phyloP scores from a whole-genome alignment of 2,113 vertebrate species.

The Grantiella picta region DNA sequence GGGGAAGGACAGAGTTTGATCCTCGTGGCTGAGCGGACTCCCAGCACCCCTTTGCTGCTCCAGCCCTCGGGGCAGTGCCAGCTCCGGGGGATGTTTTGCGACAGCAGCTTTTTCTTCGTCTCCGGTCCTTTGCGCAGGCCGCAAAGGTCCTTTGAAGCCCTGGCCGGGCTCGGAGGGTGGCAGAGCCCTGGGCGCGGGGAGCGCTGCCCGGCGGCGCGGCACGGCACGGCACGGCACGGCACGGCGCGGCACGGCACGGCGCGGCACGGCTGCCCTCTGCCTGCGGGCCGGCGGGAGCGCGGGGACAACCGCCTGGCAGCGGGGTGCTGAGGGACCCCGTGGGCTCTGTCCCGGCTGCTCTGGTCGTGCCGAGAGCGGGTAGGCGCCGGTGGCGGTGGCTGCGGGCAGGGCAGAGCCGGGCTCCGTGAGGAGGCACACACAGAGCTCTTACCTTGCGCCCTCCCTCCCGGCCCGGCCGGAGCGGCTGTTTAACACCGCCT shows the following conservation, averaged over 20 bases:
- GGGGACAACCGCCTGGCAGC: neutral
- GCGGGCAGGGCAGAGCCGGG: neutral
- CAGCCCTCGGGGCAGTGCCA: neutral
- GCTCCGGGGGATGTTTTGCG: neutral
- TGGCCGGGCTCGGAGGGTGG: neutral
- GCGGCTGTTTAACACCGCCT: conserved; percentile 69
- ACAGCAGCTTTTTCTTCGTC: neutral
- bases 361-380: neutral
- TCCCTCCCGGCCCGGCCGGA: conserved; percentile 46
- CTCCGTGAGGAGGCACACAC: neutral
- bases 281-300: neutral
- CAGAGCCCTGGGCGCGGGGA: neutral
- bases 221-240: neutral
- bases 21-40: neutral
- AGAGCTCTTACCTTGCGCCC: conserved; percentile 64
- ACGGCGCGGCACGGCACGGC: neutral
- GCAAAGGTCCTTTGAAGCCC: neutral
- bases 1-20: neutral
- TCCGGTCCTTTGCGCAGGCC: neutral
- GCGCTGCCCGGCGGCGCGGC: neutral
- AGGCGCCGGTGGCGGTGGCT: neutral
- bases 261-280: neutral
- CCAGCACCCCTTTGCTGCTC: neutral
- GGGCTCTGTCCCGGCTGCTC: neutral
- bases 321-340: neutral